A percentile compares a stretch with the other conserved stretches of the same genome.
phyloP scores from a whole-genome alignment of 2,888 invertebrate genomes.

The Leptinotarsa haldemani region DNA sequence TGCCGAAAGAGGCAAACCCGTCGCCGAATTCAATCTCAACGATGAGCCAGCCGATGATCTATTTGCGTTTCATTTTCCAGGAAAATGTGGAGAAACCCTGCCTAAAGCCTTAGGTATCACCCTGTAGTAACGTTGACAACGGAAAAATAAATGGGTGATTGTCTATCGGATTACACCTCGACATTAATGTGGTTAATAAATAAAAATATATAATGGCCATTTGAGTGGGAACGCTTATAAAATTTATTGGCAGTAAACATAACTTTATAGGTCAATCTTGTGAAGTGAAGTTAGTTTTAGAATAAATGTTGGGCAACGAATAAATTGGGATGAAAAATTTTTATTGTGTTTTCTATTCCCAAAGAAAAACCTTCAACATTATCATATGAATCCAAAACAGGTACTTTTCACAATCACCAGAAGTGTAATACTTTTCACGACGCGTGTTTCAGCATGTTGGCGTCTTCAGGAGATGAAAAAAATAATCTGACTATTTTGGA shows the following conservation, averaged over 20 bases:
- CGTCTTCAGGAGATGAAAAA: too few relatives aligned
- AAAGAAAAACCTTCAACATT: too few relatives aligned
- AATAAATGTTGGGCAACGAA: background rate
- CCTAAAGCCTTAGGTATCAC: constrained; percentile 59
- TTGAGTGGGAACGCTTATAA: background rate
- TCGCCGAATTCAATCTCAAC: constrained; percentile 77
- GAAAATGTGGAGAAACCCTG: constrained; percentile 60
- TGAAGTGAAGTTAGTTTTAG: background rate
- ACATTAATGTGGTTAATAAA: background rate
- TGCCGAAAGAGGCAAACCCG: constrained; percentile 77
- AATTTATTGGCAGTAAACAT: background rate
- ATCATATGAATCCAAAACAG: too few relatives aligned
- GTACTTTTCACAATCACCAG: too few relatives aligned
- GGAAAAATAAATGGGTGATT: background rate
- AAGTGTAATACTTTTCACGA: too few relatives aligned
- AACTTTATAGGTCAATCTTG: background rate
- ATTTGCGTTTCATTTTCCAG: constrained; percentile 61
- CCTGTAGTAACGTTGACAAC: background rate
- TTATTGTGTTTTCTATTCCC: background rate
- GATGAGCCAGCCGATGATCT: constrained; percentile 57
- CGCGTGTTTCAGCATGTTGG: too few relatives aligned
- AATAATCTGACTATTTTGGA: too few relatives aligned
- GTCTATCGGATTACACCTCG: background rate
- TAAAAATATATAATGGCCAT: background rate
- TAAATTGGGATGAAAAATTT: background rate